Percentiles rank a stretch among this genome's conserved stretches.
Conservation (phyloP, 1,140 invertebrate genomes). For the Bombyx mandarina region DNA sequence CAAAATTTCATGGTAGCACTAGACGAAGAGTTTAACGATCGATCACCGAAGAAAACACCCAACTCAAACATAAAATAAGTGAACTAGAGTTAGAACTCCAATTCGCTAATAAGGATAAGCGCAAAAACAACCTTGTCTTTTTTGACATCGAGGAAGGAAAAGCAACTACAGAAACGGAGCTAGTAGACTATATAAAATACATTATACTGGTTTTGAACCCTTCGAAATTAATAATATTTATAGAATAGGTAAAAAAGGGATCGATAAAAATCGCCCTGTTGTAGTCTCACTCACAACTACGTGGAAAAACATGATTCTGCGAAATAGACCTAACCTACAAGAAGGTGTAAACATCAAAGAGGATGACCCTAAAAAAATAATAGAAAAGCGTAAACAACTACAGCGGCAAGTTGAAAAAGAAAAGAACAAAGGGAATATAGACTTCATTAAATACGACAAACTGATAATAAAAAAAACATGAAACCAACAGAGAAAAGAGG, state of each 20-base stretch:
- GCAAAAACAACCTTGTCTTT: no score
- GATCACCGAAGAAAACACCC: no score
- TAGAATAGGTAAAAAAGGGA: constrained; percentile 6
- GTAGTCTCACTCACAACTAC: constrained; percentile 6
- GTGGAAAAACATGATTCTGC: constrained; percentile 13
- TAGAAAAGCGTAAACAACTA: constrained; percentile 14
- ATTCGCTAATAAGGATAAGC: no score
- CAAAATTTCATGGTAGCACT: no score
- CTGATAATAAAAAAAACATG: constrained; percentile 8
- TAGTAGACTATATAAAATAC: constrained; percentile 3
- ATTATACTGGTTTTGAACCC: constrained; percentile 1
- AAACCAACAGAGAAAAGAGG: constrained; percentile 1
- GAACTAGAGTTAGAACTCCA: no score
- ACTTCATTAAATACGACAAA: constrained; percentile 14
- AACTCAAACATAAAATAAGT: no score
- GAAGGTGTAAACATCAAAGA: constrained; percentile 11
- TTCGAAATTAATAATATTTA: constrained; percentile 11
- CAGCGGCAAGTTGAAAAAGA: constrained; percentile 13
- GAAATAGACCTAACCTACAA: constrained; percentile 7
- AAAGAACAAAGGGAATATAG: constrained; percentile 15
- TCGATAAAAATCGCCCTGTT: constrained; percentile 7
- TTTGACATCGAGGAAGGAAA: background rate
- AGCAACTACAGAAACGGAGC: constrained; percentile 6
- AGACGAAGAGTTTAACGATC: no score
- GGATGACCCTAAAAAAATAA: constrained; percentile 15